phyloP scores from a whole-genome alignment of 2,888 invertebrate species.

The Ormyrus pomaceus region DNA sequence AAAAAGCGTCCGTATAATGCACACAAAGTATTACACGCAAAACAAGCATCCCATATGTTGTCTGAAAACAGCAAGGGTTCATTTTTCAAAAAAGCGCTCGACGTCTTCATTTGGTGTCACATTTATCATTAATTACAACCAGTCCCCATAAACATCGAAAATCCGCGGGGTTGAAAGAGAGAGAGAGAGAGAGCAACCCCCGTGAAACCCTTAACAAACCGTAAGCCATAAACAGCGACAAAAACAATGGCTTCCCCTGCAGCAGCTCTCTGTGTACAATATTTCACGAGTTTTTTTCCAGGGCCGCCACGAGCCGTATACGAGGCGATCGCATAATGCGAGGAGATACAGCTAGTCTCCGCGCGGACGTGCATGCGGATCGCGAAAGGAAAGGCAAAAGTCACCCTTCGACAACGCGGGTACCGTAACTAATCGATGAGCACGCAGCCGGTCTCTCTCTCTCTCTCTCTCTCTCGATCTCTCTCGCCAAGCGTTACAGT shows the following conservation, averaged over 20 bases:
- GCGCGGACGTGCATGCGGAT: background rate
- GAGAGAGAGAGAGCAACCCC: conserved; percentile 6
- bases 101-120: conserved; percentile 12
- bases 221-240: conserved; percentile 32
- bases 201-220: conserved; percentile 33
- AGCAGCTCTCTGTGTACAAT: conserved; percentile 5
- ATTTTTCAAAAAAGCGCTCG: background rate
- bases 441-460: conserved; percentile 69
- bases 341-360: background rate
- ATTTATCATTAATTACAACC: conserved; percentile 39
- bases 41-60: too few species aligned
- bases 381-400: conserved; percentile 64
- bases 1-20: too few species aligned
- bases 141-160: background rate
- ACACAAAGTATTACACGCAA: too few species aligned
- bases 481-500: too few species aligned
- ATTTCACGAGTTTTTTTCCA: conserved; percentile 22
- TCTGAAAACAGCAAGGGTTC: too few species aligned
- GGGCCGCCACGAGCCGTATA: background rate
- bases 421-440: conserved; percentile 74
- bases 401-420: conserved; percentile 70
- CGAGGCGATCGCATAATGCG: conserved; percentile 10
- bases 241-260: conserved; percentile 12
- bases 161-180: background rate
- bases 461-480: background rate